These are phyloP conservation scores for Zelleria hepariella DNA, from an alignment of 2,888 invertebrate species.

Conservation along the genomic window DNA sequence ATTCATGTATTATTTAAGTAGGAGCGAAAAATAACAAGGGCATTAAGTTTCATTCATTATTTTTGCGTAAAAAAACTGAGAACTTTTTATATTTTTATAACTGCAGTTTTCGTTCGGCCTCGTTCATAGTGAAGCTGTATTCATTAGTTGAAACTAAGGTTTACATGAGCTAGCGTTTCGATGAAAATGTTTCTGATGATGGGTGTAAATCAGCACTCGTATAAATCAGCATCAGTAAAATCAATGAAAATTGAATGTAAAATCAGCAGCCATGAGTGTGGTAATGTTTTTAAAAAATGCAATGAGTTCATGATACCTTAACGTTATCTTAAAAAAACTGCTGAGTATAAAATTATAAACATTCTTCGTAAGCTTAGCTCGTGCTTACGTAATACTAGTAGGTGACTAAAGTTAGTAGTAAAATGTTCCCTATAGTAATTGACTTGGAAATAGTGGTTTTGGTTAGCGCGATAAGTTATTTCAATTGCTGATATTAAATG, in stretches of 20 bases:
- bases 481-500: not conserved
- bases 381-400: conserved; percentile 61
- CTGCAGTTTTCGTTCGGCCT: no score
- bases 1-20: not conserved
- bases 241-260: not conserved
- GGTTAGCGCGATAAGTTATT: conserved; percentile 35
- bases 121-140: not conserved
- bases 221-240: no score
- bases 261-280: not conserved
- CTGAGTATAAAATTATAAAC: conserved; percentile 71
- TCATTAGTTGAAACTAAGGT: not conserved
- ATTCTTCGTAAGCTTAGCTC: conserved; percentile 57
- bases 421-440: conserved; percentile 88
- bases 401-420: conserved; percentile 71
- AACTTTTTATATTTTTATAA: not conserved
- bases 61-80: not conserved
- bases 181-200: not conserved
- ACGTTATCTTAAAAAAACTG: conserved; percentile 60
- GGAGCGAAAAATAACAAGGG: not conserved
- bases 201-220: no score
- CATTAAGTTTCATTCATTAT: not conserved
- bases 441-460: conserved; percentile 81
- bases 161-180: not conserved
- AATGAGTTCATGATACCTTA: conserved; percentile 35
- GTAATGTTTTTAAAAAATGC: not conserved